Percentiles rank a stretch among this genome's conserved stretches.
These are phyloP conservation scores for Acronicta psi DNA, from an alignment of 2,888 invertebrate species.

Conservation along the genomic window DNA sequence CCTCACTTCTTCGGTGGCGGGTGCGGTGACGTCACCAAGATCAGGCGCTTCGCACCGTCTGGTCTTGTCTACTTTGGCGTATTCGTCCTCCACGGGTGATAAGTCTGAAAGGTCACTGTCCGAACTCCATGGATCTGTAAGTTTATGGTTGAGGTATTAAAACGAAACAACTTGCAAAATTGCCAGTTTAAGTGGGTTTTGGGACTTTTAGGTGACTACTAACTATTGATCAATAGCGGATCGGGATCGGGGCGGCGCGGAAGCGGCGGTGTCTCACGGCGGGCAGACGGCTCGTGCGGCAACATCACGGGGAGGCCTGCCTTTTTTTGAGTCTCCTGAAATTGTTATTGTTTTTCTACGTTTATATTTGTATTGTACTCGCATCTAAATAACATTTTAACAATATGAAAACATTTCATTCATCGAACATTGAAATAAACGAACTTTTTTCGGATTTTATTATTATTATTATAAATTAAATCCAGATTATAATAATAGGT, in stretches of 20 bases:
- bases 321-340: conserved; percentile 94
- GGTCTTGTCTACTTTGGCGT: conserved; percentile 84
- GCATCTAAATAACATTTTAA: too few species aligned
- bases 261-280: conserved; percentile 93
- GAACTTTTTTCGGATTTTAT: too few species aligned
- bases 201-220: conserved; percentile 23
- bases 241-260: conserved; percentile 93
- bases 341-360: conserved; percentile 1
- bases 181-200: too few species aligned
- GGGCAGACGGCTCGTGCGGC: conserved; percentile 94
- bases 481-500: too few species aligned
- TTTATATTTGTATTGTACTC: too few species aligned
- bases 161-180: too few species aligned
- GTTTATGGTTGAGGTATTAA: neutral
- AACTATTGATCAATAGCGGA: conserved; percentile 90
- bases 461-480: too few species aligned
- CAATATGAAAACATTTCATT: too few species aligned
- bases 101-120: conserved; percentile 96
- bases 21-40: conserved; percentile 81
- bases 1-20: conserved; percentile 37
- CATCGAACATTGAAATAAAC: too few species aligned
- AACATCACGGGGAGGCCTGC: conserved; percentile 95
- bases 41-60: conserved; percentile 81
- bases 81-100: conserved; percentile 93
- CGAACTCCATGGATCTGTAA: conserved; percentile 92